Conservation (phyloP, 2,113 vertebrate genomes). For the Prinia subflava region DNA sequence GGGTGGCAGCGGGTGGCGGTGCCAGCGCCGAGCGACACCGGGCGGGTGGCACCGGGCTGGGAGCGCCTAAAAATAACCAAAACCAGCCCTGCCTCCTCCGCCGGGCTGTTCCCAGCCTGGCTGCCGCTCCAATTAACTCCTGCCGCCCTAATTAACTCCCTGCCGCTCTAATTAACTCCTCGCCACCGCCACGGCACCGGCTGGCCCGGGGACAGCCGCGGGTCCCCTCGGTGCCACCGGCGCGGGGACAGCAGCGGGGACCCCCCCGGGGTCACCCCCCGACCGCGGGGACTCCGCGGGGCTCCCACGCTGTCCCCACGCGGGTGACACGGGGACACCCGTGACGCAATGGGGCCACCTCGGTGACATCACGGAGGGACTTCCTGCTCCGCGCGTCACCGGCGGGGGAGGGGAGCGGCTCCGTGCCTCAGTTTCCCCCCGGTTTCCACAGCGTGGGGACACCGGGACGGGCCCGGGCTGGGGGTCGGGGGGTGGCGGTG, state of each 20-base stretch:
- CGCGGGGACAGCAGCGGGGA: neutral
- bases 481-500: neutral
- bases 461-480: neutral
- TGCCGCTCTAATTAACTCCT: neutral
- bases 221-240: neutral
- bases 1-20: neutral
- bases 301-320: neutral
- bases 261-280: neutral
- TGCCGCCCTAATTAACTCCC: neutral
- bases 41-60: neutral
- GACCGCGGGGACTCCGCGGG: neutral
- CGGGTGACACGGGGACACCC: neutral
- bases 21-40: neutral
- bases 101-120: neutral
- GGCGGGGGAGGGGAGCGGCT: neutral
- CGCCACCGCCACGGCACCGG: neutral
- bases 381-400: neutral
- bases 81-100: neutral
- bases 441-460: fast-evolving
- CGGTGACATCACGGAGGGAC: neutral
- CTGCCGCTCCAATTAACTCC: no score
- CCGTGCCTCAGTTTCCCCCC: neutral
- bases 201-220: neutral
- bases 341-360: neutral
- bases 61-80: neutral